Conservation (phyloP, 2,888 invertebrate genomes). For the Congeria kusceri region DNA sequence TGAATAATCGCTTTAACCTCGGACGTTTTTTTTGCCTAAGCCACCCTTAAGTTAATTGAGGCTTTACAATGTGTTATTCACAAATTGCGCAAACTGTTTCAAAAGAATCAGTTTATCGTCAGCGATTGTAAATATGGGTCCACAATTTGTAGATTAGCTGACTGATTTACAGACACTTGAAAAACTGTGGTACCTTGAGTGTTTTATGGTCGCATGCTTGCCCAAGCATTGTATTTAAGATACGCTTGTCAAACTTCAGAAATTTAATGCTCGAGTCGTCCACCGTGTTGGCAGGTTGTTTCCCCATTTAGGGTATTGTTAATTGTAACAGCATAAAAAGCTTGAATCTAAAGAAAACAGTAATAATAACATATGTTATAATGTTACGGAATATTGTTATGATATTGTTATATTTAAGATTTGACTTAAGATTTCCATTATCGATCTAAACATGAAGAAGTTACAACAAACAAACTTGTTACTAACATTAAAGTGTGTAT, state of each 20-base stretch:
- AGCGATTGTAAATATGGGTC: slow-evolving; percentile 2
- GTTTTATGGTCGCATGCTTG: slow-evolving; percentile 4
- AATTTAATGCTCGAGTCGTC: not conserved
- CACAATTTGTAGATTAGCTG: slow-evolving; percentile 6
- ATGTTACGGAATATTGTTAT: no score
- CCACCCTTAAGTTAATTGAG: slow-evolving; percentile 8
- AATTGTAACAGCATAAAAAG: no score
- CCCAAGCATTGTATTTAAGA: not conserved
- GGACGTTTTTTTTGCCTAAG: slow-evolving; percentile 7
- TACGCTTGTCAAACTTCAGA: not conserved
- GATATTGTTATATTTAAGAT: no score
- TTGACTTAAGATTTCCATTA: no score
- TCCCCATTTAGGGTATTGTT: no score
- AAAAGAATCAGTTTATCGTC: not conserved
- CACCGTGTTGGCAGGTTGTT: not conserved
- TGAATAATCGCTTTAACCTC: slow-evolving; percentile 29
- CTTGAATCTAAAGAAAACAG: no score
- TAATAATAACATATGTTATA: no score
- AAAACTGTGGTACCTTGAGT: slow-evolving; percentile 1
- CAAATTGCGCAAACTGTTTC: slow-evolving; percentile 4
- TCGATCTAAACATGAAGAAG: no score
- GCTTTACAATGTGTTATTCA: not conserved
- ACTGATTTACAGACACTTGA: slow-evolving; percentile 5
- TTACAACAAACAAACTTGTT: no score
- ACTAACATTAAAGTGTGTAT: no score